phyloP scores from a whole-genome alignment of 2,797 vertebrate genomes.

The Lepus oiostolus region DNA sequence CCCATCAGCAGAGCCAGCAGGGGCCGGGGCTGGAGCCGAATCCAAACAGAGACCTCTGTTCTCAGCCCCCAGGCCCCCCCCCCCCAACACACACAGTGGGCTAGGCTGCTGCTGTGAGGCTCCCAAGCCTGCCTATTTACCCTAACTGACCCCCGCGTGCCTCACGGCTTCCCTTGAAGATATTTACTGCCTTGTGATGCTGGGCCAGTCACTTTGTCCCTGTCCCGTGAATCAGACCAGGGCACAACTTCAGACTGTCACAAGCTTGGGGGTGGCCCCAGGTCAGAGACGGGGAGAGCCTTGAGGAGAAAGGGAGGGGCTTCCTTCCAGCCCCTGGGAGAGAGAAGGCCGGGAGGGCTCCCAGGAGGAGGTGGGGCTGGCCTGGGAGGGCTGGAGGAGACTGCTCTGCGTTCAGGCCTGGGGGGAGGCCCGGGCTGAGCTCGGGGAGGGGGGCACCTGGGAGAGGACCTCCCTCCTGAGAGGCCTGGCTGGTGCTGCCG shows the following conservation, averaged over 20 bases:
- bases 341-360: neutral
- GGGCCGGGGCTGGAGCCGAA: fast-evolving
- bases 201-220: neutral
- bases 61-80: neutral
- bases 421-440: too few relatives aligned
- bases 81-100: neutral
- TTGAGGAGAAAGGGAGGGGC: neutral
- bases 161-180: neutral
- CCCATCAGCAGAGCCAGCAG: neutral
- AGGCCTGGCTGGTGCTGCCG: too few relatives aligned
- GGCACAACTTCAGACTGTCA: neutral
- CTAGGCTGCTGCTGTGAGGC: neutral
- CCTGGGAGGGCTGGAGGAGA: neutral
- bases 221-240: neutral
- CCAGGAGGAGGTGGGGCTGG: neutral
- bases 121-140: neutral
- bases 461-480: too few relatives aligned
- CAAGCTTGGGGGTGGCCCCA: neutral
- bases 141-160: neutral
- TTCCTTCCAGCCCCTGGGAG: neutral
- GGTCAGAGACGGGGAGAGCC: neutral
- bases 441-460: too few relatives aligned
- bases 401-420: too few relatives aligned
- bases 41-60: neutral
- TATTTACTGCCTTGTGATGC: neutral